Conservation (phyloP, 1,140 invertebrate species). For the Drosophila saltans region DNA sequence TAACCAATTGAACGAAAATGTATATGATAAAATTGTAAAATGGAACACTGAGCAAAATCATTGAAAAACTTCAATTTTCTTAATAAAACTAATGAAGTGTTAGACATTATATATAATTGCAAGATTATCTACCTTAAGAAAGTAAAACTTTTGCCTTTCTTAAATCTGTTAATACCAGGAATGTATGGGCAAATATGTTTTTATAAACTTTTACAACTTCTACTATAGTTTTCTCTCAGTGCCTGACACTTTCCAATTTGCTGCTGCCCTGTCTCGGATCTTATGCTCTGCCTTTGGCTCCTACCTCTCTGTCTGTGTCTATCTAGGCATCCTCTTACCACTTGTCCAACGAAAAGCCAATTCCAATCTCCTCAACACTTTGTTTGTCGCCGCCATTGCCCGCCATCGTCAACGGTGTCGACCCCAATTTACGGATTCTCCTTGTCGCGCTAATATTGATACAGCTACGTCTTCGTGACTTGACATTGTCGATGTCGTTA, state of each 20-base stretch:
- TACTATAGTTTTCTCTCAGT: neutral
- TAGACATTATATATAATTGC: too few species aligned
- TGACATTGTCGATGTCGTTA: slow-evolving; percentile 11
- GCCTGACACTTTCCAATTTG: neutral
- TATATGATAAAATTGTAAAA: slow-evolving; percentile 3
- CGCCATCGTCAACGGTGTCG: slow-evolving; percentile 59
- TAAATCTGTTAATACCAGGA: too few species aligned
- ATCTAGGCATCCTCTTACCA: neutral
- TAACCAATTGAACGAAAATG: slow-evolving; percentile 5
- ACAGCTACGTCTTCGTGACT: slow-evolving; percentile 32
- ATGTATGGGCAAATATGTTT: neutral
- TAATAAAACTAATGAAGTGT: too few species aligned
- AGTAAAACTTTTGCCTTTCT: too few species aligned
- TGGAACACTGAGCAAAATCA: neutral
- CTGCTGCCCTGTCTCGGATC: neutral
- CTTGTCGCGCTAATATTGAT: slow-evolving; percentile 65
- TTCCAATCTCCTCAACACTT: slow-evolving; percentile 78
- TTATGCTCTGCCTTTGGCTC: neutral
- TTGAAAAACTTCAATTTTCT: too few species aligned
- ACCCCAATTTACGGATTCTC: slow-evolving; percentile 76
- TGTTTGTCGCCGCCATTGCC: slow-evolving; percentile 48
- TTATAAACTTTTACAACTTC: neutral
- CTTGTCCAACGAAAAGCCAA: slow-evolving; percentile 65
- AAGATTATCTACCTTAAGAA: too few species aligned
- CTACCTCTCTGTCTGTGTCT: neutral